These are phyloP conservation scores for Coreoperca whiteheadi DNA, from an alignment of 2,113 vertebrate species.

Conservation along the genomic window DNA sequence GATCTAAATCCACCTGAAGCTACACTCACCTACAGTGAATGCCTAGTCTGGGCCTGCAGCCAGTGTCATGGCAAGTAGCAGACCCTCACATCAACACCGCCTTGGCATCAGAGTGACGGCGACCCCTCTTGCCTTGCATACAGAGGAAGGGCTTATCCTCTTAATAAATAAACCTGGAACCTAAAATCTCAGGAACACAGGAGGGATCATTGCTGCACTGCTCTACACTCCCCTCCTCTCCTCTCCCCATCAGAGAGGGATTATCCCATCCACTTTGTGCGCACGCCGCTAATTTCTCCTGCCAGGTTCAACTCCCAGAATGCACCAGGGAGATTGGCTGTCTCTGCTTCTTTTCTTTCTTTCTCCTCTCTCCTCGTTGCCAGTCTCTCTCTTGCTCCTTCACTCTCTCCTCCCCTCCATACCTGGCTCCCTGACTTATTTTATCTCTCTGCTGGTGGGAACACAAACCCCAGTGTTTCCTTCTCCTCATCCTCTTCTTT, in stretches of 20 bases:
- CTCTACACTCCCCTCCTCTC: conserved; percentile 39
- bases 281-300: conserved; percentile 74
- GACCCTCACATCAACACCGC: conserved; percentile 24
- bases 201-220: conserved; percentile 65
- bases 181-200: conserved; percentile 70
- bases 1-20: conserved; percentile 33
- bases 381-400: conserved; percentile 41
- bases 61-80: background rate
- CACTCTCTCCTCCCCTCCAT: conserved; percentile 51
- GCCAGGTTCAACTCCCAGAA: conserved; percentile 82
- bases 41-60: conserved; percentile 35
- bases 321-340: conserved; percentile 77
- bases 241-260: conserved; percentile 71
- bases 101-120: conserved; percentile 37
- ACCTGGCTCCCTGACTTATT: conserved; percentile 60
- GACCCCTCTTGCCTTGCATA: conserved; percentile 49
- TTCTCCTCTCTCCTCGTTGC: conserved; percentile 24
- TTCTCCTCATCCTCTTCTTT: conserved; percentile 67
- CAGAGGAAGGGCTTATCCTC: conserved; percentile 74
- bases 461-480: conserved; percentile 65
- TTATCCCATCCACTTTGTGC: conserved; percentile 78
- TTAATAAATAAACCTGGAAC: conserved; percentile 78
- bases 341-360: conserved; percentile 58
- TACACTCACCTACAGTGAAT: background rate
- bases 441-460: conserved; percentile 68